These are phyloP conservation scores for Zeugodacus cucurbitae DNA, from an alignment of 1,140 invertebrate species.

Conservation along the genomic window DNA sequence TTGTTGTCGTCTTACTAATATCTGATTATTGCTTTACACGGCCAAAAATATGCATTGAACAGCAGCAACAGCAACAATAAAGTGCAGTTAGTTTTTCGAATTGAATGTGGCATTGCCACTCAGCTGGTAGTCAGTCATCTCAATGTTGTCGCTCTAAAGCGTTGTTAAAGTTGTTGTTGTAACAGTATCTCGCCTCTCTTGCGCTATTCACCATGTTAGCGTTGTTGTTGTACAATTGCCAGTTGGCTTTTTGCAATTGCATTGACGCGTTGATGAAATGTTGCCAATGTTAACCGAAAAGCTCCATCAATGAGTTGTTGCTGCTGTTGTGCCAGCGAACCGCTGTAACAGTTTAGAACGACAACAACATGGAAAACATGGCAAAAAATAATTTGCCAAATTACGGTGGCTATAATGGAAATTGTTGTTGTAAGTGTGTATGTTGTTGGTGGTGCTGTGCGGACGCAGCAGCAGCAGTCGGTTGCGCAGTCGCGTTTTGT, in stretches of 20 bases:
- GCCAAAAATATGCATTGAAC: background rate
- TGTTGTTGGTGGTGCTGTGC: background rate
- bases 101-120: background rate
- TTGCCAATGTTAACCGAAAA: background rate
- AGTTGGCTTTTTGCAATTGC: background rate
- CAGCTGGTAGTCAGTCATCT: background rate
- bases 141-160: background rate
- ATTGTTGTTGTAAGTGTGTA: background rate
- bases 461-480: background rate
- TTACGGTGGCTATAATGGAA: background rate
- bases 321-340: background rate
- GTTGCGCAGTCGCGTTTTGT: background rate
- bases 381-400: conserved; percentile 20
- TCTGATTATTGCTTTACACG: background rate
- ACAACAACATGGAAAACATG: background rate
- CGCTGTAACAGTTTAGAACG: background rate
- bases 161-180: background rate
- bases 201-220: background rate
- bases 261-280: conserved; percentile 26
- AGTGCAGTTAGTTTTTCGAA: background rate
- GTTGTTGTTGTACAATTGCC: background rate
- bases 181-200: background rate
- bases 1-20: background rate
- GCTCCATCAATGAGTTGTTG: background rate
- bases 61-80: background rate